phyloP scores from a whole-genome alignment of 1,140 invertebrate genomes.

The Pseudobourletiella spinata region DNA sequence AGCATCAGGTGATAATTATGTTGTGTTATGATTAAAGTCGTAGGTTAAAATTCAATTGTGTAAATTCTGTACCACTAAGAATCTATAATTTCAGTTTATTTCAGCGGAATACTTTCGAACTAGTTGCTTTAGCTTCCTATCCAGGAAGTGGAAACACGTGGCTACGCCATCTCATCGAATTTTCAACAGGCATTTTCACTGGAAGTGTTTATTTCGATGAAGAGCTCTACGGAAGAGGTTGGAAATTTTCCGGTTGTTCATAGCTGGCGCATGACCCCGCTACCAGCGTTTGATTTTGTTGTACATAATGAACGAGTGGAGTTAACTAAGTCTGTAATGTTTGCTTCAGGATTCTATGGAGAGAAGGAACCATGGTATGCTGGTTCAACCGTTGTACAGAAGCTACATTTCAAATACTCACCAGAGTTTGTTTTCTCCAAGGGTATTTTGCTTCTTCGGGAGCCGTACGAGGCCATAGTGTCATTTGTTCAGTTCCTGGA shows the following conservation, averaged over 20 bases:
- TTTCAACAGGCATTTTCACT: slow-evolving; percentile 39
- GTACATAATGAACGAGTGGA: too few species aligned
- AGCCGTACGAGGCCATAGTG: slow-evolving; percentile 41
- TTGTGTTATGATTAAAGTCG: neutral
- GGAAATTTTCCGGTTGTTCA: too few species aligned
- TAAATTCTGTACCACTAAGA: too few species aligned
- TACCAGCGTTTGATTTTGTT: too few species aligned
- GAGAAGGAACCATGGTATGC: slow-evolving; percentile 36
- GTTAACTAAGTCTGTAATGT: too few species aligned
- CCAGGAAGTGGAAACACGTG: slow-evolving; percentile 42
- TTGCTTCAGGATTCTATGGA: slow-evolving; percentile 38
- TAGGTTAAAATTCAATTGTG: too few species aligned
- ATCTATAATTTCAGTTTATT: slow-evolving; percentile 18
- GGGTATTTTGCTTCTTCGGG: slow-evolving; percentile 40
- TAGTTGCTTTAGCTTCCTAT: slow-evolving; percentile 38
- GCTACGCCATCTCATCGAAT: slow-evolving; percentile 40
- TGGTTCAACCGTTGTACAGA: slow-evolving; percentile 40
- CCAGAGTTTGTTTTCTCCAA: slow-evolving; percentile 29
- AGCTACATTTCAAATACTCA: slow-evolving; percentile 37
- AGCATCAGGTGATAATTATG: neutral
- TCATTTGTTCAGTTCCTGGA: slow-evolving; percentile 40
- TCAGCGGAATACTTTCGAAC: slow-evolving; percentile 12
- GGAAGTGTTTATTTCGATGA: slow-evolving; percentile 39
- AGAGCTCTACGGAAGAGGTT: slow-evolving; percentile 33
- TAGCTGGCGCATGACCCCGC: too few species aligned